Evolutionary conservation across 2,888 invertebrate genomes (phyloP).

Genomic region (Cryptocephalus moraei): DNA sequence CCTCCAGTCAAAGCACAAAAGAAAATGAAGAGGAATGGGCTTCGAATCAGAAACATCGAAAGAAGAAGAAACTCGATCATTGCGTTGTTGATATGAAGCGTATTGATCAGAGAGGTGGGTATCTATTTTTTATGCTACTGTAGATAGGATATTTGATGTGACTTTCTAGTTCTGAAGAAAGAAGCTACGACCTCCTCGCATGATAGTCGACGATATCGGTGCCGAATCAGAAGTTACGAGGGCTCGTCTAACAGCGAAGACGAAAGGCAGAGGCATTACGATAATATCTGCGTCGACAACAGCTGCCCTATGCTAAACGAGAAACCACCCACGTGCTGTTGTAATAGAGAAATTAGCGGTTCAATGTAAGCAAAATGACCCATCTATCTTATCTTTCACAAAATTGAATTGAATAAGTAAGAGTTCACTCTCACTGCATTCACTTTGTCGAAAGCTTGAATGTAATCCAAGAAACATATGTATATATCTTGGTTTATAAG

Average conservation of each 20-base stretch:
- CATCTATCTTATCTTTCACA: no score
- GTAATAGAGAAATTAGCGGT: conserved; percentile 14
- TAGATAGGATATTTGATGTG: neutral
- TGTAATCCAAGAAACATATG: no score
- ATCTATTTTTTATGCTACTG: neutral
- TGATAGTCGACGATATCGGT: conserved; percentile 16
- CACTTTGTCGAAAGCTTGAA: no score
- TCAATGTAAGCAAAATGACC: conserved; percentile 12
- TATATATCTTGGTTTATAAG: no score
- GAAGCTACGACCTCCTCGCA: conserved; percentile 18
- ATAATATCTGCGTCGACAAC: conserved; percentile 13
- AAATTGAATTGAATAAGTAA: no score
- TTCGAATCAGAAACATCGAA: conserved; percentile 13
- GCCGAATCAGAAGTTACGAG: conserved; percentile 11
- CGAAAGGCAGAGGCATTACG: conserved; percentile 10
- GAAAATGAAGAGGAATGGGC: conserved; percentile 10
- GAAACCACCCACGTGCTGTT: conserved; percentile 14
- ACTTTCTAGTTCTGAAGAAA: conserved; percentile 34
- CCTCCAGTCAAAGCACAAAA: conserved; percentile 12
- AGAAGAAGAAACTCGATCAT: conserved; percentile 2
- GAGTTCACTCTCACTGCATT: no score
- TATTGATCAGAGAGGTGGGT: conserved; percentile 15
- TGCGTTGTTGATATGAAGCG: conserved; percentile 10
- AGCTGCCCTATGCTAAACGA: conserved; percentile 12
- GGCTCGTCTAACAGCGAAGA: conserved; percentile 15